Evolutionary conservation across 2,888 invertebrate genomes (phyloP).

Genomic region (Tipula vernalis): DNA sequence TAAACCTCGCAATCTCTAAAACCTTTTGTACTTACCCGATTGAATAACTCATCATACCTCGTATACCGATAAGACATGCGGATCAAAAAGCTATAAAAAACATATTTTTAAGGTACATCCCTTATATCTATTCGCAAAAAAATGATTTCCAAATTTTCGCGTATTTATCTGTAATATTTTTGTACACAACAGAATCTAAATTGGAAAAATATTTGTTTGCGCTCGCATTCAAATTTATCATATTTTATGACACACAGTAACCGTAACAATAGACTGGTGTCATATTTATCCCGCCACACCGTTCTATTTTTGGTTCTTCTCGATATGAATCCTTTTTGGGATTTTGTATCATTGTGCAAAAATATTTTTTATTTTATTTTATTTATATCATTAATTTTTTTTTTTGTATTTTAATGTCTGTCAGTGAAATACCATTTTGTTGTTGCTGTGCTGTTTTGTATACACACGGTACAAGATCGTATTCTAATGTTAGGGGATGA

Average conservation of each 20-base stretch:
- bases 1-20: too few relatives aligned
- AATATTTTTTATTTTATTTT: not conserved
- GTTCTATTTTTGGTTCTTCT: not conserved
- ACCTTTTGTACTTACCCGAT: too few relatives aligned
- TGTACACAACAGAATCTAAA: not conserved
- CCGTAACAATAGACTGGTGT: not conserved
- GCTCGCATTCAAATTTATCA: conserved; percentile 4
- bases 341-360: not conserved
- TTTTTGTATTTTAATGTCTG: not conserved
- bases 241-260: not conserved
- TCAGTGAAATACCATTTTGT: not conserved
- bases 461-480: not conserved
- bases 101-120: not conserved
- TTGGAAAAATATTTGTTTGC: not conserved
- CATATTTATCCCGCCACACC: not conserved
- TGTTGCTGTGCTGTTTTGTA: not conserved
- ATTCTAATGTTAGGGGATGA: not conserved
- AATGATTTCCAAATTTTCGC: not conserved
- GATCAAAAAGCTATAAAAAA: not conserved
- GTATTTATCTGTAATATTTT: not conserved
- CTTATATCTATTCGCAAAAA: not conserved
- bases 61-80: not conserved
- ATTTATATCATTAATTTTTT: not conserved
- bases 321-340: not conserved
- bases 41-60: too few relatives aligned